Conservation (phyloP, 2,797 vertebrate species). For the Babyrousa celebensis region DNA sequence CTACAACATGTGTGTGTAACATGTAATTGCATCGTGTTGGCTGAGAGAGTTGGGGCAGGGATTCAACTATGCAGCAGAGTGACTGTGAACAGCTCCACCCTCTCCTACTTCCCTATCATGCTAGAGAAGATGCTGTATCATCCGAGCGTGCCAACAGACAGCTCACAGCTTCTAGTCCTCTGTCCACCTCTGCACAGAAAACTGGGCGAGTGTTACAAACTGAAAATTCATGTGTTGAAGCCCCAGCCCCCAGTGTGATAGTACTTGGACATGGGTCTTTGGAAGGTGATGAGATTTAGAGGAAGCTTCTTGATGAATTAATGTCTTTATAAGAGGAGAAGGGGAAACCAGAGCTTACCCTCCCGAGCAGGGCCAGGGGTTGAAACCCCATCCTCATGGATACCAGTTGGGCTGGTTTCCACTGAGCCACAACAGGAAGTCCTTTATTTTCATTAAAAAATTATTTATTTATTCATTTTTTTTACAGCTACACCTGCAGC, state of each 20-base stretch:
- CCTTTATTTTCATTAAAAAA: no score
- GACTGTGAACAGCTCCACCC: neutral
- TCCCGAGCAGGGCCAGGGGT: neutral
- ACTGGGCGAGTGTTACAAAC: neutral
- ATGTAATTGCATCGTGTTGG: conserved; percentile 52
- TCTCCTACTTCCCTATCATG: neutral
- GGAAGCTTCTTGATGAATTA: neutral
- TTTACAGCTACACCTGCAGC: no score
- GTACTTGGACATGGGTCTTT: neutral
- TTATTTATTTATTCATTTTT: no score
- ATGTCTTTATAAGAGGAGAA: neutral
- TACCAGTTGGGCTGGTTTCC: no score
- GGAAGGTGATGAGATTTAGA: neutral
- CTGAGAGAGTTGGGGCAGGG: conserved; percentile 69
- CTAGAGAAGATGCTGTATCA: conserved; percentile 17
- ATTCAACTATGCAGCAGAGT: conserved; percentile 61
- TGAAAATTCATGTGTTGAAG: neutral
- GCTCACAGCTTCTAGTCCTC: neutral
- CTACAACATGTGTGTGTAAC: neutral
- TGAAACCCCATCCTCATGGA: no score
- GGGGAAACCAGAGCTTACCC: neutral
- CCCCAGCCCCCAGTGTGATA: neutral
- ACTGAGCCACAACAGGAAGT: no score
- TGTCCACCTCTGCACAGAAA: neutral
- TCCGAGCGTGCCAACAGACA: neutral